Evolutionary conservation across 2,113 vertebrate species (phyloP), one percentile per base, ranked within the genome.

Genomic region (Charina bottae): DNA sequence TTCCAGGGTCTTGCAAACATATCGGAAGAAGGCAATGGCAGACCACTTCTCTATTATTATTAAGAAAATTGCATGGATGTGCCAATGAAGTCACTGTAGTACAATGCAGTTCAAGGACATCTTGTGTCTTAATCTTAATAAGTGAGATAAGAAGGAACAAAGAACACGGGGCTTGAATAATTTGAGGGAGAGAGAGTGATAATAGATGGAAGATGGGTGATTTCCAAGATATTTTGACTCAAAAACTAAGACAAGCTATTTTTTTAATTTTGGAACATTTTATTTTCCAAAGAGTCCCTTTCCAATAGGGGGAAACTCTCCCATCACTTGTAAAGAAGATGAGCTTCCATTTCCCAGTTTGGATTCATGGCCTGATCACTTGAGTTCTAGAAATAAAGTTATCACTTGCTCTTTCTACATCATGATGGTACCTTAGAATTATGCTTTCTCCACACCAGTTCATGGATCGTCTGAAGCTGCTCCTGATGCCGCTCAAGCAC

Each of bases 401-500:
- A 3, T 13, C 0, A 11, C n/a, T 58, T n/a, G 2, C 15, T 5
- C 54, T 13, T 26, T 23, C 1, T 28, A 13, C 19, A 9, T 5
- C 1, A 83, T 89, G 26, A 24, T 4, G 21, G 28, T 10, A 6
- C 37, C 53, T 1, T 53, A 42, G 58, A 87, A 58, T 2, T 0
- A 1, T 88, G 1, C 5, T 56, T 90, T 86, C 85, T 89, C 91
- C 85, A 1, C 58, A 68, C 72, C 83, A 99, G 99, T 99, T 99
- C 95, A 99, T 99, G 99, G 99, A 99, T 93, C 99, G 99, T 6
- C 97, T 99, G 68, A 98, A 99, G 97, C 97, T 99, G 97, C 98
- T 99, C 28, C 96, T 99, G 95, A 99, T 99, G 99, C 99, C 99
- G 37, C 97, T 99, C 0, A 99, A 99, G 91, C 99, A 99, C 94